A percentile compares a stretch with the other conserved stretches of the same genome.
Evolutionary conservation across 2,888 invertebrate genomes (phyloP).

Genomic region (Chromoteleia sp.): DNA sequence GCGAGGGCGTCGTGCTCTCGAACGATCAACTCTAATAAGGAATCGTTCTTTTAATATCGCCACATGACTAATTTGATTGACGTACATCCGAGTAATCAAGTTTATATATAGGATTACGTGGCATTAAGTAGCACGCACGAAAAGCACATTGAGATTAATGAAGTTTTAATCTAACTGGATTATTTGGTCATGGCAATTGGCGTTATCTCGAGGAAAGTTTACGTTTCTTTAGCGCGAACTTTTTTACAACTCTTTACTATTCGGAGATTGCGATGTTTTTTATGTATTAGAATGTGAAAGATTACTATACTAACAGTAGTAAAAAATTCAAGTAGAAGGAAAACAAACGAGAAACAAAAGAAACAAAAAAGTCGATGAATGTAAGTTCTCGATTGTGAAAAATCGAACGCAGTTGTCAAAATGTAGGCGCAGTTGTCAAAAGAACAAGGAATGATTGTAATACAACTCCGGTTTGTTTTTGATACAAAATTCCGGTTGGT

Average conservation of each 20-base stretch:
- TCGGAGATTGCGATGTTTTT: too few relatives aligned
- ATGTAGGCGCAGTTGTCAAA: too few relatives aligned
- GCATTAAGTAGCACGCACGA: constrained; percentile 43
- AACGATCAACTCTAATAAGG: constrained; percentile 35
- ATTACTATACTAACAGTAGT: too few relatives aligned
- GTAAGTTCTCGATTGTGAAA: too few relatives aligned
- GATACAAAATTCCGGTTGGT: constrained; percentile 51
- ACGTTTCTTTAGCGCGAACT: too few relatives aligned
- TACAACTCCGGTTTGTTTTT: constrained; percentile 38
- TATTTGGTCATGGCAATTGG: constrained; percentile 30
- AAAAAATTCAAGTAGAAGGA: too few relatives aligned
- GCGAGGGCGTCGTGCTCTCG: constrained; percentile 34
- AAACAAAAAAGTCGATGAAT: too few relatives aligned
- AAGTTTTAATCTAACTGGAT: constrained; percentile 31
- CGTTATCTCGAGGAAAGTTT: background rate
- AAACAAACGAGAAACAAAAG: too few relatives aligned
- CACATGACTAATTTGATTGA: constrained; percentile 57
- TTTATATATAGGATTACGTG: constrained; percentile 47
- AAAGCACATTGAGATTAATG: constrained; percentile 54
- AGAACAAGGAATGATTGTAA: constrained; percentile 35
- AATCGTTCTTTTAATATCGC: constrained; percentile 44
- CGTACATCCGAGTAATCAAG: constrained; percentile 46
- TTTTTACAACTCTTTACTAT: too few relatives aligned
- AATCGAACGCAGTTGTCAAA: too few relatives aligned
- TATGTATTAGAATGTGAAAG: too few relatives aligned